Conservation (phyloP, 2,797 vertebrate species). For the Arnoldichthys spilopterus region DNA sequence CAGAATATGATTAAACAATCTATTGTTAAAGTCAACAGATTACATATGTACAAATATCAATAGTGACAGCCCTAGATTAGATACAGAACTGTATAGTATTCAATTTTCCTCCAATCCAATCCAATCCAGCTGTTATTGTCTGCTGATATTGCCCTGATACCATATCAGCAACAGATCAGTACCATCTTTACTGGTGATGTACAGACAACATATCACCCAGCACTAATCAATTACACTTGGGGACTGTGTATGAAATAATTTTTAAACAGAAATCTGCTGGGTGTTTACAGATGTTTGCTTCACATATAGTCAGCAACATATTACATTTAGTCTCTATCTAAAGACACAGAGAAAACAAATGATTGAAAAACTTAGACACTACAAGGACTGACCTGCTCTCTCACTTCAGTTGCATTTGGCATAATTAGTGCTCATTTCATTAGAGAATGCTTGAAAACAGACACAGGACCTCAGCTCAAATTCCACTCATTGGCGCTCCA, state of each 20-base stretch:
- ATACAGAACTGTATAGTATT: no score
- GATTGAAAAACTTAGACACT: conserved; percentile 24
- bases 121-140: no score
- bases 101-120: no score
- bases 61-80: no score
- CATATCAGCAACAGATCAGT: no score
- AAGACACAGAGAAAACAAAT: conserved; percentile 10
- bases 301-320: conserved; percentile 4
- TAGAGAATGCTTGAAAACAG: conserved; percentile 72
- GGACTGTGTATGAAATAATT: not conserved
- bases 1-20: no score
- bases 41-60: no score
- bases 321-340: conserved; percentile 18
- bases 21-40: no score
- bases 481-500: conserved; percentile 76
- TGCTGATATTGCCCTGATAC: no score
- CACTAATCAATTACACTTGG: no score
- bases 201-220: not conserved
- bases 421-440: conserved; percentile 72
- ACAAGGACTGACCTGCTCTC: conserved; percentile 41
- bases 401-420: conserved; percentile 59
- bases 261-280: not conserved
- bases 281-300: conserved; percentile 42
- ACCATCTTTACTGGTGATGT: no score
- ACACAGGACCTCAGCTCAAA: conserved; percentile 74